Evolutionary conservation across 2,797 vertebrate genomes (phyloP).

Genomic region (Apodemus agrarius): DNA sequence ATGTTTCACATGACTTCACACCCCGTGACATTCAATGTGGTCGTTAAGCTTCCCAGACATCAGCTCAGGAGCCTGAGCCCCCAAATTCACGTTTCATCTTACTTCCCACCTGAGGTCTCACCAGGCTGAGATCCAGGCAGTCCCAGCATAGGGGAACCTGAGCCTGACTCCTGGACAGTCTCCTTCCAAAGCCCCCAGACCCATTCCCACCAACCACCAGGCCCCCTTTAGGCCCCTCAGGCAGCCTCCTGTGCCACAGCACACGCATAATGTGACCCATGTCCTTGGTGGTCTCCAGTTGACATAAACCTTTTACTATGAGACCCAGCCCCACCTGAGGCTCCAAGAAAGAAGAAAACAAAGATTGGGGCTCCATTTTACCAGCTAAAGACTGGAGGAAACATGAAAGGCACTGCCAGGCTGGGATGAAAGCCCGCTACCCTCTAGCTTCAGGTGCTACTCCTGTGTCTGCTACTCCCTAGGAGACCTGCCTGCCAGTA

Average conservation of each 20-base stretch:
- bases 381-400: not conserved
- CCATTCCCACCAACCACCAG: not conserved
- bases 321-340: not conserved
- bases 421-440: no score
- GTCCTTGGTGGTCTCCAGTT: not conserved
- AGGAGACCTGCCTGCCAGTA: not conserved
- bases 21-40: not conserved
- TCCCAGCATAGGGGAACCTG: not conserved
- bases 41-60: not conserved
- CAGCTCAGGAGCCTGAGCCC: not conserved
- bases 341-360: not conserved
- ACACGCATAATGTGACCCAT: rapidly evolving
- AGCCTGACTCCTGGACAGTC: not conserved
- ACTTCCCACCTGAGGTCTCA: not conserved
- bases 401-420: not conserved
- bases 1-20: not conserved
- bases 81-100: not conserved
- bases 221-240: not conserved
- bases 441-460: not conserved
- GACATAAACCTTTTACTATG: not conserved
- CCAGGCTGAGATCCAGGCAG: not conserved
- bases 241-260: rapidly evolving
- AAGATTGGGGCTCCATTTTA: not conserved
- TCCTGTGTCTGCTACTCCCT: not conserved
- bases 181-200: not conserved